Base-by-base conservation (phyloP, 2,797 vertebrate genomes). In the Ibycter americanus region DNA sequence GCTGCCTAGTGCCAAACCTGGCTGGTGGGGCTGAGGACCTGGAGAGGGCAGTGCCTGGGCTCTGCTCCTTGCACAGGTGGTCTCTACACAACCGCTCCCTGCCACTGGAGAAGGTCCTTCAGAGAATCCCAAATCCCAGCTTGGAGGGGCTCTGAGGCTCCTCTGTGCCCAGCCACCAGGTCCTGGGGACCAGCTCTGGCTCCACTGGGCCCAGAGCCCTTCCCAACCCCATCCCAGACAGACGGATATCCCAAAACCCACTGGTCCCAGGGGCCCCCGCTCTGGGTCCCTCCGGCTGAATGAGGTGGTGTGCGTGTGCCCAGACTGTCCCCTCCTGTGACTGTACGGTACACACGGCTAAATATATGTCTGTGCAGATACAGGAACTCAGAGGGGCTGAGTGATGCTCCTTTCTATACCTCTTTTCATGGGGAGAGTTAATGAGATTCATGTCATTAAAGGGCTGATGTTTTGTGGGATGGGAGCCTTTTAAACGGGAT, bases 361-460 rank as follows among this genome's bases (percentile, higher is more conserved):
- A 98, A 98, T 98, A 98, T 97, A 98, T 90, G 96, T 97, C 96
- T 97, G 80, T 97, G 92, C 97, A 97, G 97, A 96, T 98, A 98
- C 95, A 98, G 98, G 97, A 98, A 94, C 97, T 95, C 96, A 97
- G 96, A 97, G 95, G 96, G 97, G 94, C 96, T 96, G 94, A 95
- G 95, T 97, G 97, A 97, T 97, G 96, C 96, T 97, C 96, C 95
- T 98, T 97, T 98, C 98, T 98, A 98, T 98, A 97, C 97, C 96
- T 93, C 96, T 98, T 98, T 98, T 98, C 98, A 98, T 98, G 93
- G 89, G 93, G 73, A 96, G 82, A 92, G 74, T 91, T 98, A 98
- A 98, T 98, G 98, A 98, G 97, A 98, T 98, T 98, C 98, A 96
- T 97, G 97, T 98, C 98, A 97, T 98, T 98, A 98, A 97, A 98